These are phyloP conservation scores for Paramormyrops kingsleyae DNA, from an alignment of 2,113 vertebrate species.

Conservation along the genomic window DNA sequence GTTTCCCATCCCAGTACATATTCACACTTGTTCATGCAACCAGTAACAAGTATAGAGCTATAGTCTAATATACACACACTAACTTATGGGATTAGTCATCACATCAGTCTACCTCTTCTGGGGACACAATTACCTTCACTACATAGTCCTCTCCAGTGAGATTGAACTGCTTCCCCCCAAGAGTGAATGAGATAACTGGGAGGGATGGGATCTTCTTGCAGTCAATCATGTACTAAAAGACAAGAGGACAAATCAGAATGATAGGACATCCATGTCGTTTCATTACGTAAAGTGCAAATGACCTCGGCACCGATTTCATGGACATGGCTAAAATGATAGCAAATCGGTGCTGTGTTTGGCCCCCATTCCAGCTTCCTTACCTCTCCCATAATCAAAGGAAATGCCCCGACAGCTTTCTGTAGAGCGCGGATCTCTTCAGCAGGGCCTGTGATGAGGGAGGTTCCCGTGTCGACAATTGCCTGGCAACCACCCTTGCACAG, in stretches of 20 bases:
- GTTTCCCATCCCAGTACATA: background rate
- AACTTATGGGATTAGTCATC: background rate
- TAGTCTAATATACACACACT: background rate
- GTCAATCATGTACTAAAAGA: conserved; percentile 62
- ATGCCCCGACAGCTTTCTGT: conserved; percentile 50
- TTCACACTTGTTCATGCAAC: background rate
- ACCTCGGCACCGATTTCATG: background rate
- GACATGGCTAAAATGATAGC: background rate
- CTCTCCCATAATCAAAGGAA: conserved; percentile 62
- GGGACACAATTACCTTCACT: conserved; percentile 65
- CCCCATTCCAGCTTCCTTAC: conserved; percentile 41
- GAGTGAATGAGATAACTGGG: conserved; percentile 61
- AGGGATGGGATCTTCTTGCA: conserved; percentile 65
- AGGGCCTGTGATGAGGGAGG: conserved; percentile 69
- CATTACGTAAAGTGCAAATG: background rate
- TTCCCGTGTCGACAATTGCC: conserved; percentile 75
- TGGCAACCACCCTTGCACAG: conserved; percentile 73
- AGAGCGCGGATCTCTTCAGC: conserved; percentile 61
- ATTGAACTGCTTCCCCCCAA: conserved; percentile 69
- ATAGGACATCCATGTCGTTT: background rate
- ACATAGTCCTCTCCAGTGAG: conserved; percentile 75
- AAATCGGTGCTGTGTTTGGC: background rate
- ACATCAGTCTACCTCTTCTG: conserved; percentile 35
- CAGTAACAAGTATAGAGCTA: background rate
- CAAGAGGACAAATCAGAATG: background rate